phyloP scores from a whole-genome alignment of 92 coral and sea anemone genomes.

The Desmophyllum pertusum region DNA sequence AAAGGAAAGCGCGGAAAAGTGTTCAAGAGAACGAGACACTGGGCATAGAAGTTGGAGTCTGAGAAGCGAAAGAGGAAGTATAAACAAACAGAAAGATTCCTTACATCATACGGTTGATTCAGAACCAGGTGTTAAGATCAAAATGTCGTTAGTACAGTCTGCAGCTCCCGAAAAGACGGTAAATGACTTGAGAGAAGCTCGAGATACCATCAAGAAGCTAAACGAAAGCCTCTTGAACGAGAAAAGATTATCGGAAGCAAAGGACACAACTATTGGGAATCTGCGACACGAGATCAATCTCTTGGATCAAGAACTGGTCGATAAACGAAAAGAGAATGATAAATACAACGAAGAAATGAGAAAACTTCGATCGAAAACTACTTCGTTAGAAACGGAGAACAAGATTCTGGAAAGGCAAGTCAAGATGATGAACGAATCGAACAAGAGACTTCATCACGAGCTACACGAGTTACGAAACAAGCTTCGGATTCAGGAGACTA shows the following conservation, averaged over 20 bases:
- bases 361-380: slow-evolving; percentile 50
- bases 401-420: slow-evolving; percentile 74
- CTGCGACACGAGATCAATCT: slow-evolving; percentile 65
- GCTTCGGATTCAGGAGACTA: slow-evolving; percentile 68
- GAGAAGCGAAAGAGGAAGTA: not conserved
- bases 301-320: slow-evolving; percentile 55
- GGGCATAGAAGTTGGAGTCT: not conserved
- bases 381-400: slow-evolving; percentile 72
- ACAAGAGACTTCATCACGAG: slow-evolving; percentile 66
- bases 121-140: not conserved
- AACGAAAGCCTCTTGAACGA: slow-evolving; percentile 67
- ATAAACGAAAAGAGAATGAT: slow-evolving; percentile 52
- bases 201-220: slow-evolving; percentile 45
- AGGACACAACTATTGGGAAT: slow-evolving; percentile 67
- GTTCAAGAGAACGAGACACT: not conserved
- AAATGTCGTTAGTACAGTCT: slow-evolving; percentile 21
- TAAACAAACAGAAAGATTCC: not conserved
- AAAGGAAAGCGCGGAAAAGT: not conserved
- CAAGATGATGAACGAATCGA: slow-evolving; percentile 77
- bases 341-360: slow-evolving; percentile 45
- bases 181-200: slow-evolving; percentile 57
- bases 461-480: slow-evolving; percentile 66
- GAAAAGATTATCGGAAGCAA: slow-evolving; percentile 52
- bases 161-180: not conserved
- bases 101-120: not conserved